phyloP scores from a whole-genome alignment of 2,888 invertebrate species.

The Pherbina coryleti region DNA sequence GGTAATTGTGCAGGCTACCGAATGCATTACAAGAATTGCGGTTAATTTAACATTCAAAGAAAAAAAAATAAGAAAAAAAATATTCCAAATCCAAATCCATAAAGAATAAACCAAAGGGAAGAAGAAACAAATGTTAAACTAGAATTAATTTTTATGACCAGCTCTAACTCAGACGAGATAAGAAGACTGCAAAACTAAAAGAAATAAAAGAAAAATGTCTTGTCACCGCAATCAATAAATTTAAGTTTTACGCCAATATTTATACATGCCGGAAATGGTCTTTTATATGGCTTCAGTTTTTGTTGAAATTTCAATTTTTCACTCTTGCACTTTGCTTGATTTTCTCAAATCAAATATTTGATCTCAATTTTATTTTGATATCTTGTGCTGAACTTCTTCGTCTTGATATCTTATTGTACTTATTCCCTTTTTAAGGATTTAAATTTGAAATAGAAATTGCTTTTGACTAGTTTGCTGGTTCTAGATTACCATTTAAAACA shows the following conservation, averaged over 20 bases:
- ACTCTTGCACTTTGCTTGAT: neutral
- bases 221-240: neutral
- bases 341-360: neutral
- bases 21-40: too few relatives aligned
- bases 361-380: too few relatives aligned
- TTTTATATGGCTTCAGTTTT: neutral
- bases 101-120: neutral
- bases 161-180: neutral
- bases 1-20: too few relatives aligned
- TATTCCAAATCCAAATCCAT: too few relatives aligned
- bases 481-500: too few relatives aligned
- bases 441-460: too few relatives aligned
- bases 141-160: constrained; percentile 1
- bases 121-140: neutral
- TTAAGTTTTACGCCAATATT: neutral
- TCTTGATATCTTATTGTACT: too few relatives aligned
- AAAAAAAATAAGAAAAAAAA: neutral
- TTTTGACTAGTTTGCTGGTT: too few relatives aligned
- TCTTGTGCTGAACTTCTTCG: too few relatives aligned
- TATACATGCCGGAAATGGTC: neutral
- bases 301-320: neutral
- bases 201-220: too few relatives aligned
- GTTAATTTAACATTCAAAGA: neutral
- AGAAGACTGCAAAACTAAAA: too few relatives aligned
- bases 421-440: too few relatives aligned